These are phyloP conservation scores for Upupa epops DNA, from an alignment of 2,113 vertebrate species.

Conservation along the genomic window DNA sequence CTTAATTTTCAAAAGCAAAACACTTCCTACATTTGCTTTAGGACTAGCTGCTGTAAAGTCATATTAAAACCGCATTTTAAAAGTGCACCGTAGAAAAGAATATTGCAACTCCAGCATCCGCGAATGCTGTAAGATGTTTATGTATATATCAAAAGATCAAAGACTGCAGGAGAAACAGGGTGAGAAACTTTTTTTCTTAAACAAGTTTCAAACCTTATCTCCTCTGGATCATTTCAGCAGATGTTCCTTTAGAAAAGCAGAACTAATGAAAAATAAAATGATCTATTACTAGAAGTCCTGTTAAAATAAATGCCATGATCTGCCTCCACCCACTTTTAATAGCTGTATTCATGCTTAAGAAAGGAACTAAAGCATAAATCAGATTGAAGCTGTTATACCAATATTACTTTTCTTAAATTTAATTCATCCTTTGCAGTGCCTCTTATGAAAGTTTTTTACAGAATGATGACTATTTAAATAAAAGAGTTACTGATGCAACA, in stretches of 20 bases:
- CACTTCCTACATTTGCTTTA: neutral
- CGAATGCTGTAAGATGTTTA: neutral
- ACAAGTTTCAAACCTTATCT: neutral
- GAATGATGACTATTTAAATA: neutral
- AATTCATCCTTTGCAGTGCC: neutral
- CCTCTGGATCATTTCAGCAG: neutral
- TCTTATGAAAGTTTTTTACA: neutral
- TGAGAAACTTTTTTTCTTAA: neutral
- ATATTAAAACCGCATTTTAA: neutral
- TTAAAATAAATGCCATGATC: neutral
- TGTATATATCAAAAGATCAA: neutral
- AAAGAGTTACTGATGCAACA: neutral
- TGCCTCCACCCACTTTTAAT: neutral
- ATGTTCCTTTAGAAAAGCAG: neutral
- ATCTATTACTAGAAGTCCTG: neutral
- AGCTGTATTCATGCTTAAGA: neutral
- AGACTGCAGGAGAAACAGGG: neutral
- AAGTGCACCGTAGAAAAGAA: neutral
- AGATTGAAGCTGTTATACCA: neutral
- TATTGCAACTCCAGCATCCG: neutral
- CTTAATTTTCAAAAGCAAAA: constrained; percentile 1
- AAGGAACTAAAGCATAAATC: neutral
- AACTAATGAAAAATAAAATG: neutral
- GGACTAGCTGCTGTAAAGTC: neutral
- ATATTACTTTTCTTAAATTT: neutral